These are phyloP conservation scores for Galendromus occidentalis DNA, from an alignment of 1,140 invertebrate species.

Conservation along the genomic window DNA sequence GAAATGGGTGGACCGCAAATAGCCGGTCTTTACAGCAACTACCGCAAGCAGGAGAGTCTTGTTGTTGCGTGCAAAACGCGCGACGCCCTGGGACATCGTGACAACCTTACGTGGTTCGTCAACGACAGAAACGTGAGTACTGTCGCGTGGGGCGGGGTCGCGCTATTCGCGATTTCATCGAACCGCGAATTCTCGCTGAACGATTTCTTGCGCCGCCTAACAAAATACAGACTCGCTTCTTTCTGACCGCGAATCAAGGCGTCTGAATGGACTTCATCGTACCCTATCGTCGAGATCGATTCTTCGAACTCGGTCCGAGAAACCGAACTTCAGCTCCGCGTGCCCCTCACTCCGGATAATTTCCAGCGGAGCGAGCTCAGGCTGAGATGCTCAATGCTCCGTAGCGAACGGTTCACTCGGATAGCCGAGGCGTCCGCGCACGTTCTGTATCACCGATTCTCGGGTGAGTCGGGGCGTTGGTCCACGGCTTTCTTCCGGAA, in stretches of 20 bases:
- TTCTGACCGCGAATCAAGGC: background rate
- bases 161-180: no score
- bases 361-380: background rate
- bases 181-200: no score
- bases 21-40: conserved; percentile 5
- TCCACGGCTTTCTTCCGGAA: no score
- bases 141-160: no score
- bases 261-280: background rate
- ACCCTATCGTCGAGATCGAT: background rate
- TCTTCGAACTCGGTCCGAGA: background rate
- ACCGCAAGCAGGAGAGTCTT: conserved; percentile 1
- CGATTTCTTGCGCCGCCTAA: no score
- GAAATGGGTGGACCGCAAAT: conserved; percentile 4
- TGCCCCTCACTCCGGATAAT: background rate
- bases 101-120: conserved; percentile 8
- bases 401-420: background rate
- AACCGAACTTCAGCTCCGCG: background rate
- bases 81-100: background rate
- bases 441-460: conserved; percentile 2
- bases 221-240: no score
- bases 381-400: background rate
- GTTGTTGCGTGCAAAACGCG: conserved; percentile 6
- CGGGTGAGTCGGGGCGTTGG: background rate
- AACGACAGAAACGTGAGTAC: conserved; percentile 7
- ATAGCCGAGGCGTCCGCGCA: background rate